These are phyloP conservation scores for Drosophila eohydei DNA, from an alignment of 2,888 invertebrate genomes.

Conservation along the genomic window DNA sequence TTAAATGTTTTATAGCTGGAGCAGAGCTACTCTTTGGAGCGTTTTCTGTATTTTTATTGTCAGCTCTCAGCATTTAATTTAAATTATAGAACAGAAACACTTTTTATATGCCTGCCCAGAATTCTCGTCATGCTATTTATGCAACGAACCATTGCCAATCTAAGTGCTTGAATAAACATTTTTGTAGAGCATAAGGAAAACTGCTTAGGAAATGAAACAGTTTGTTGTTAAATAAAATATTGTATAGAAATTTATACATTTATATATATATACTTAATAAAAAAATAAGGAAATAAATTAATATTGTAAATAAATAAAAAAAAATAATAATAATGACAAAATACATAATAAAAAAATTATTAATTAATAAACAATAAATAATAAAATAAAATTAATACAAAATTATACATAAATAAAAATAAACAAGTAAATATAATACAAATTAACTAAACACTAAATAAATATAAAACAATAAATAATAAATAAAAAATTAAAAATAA, in stretches of 20 bases:
- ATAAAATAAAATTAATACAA: no score
- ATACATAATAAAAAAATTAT: no score
- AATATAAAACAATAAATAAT: no score
- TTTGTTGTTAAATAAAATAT: background rate
- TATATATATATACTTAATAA: no score
- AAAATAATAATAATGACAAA: no score
- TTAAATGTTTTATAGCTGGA: constrained; percentile 78
- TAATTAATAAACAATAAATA: no score
- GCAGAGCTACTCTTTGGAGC: constrained; percentile 61
- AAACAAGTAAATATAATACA: no score
- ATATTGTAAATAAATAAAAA: no score
- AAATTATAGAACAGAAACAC: constrained; percentile 72
- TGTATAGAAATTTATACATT: background rate
- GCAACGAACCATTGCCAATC: constrained; percentile 38
- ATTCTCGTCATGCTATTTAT: constrained; percentile 59
- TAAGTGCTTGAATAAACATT: constrained; percentile 32
- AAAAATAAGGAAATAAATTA: no score
- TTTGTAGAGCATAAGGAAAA: background rate
- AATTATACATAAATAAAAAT: no score
- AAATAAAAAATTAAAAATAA: no score
- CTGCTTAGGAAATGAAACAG: background rate
- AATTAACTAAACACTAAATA: no score
- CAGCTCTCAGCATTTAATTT: constrained; percentile 78
- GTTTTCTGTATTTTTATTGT: constrained; percentile 72
- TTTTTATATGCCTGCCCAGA: constrained; percentile 62